A percentile compares a stretch with the other conserved stretches of the same genome.
These are phyloP conservation scores for Synergus laeviventris DNA, from an alignment of 2,888 invertebrate genomes.

Conservation along the genomic window DNA sequence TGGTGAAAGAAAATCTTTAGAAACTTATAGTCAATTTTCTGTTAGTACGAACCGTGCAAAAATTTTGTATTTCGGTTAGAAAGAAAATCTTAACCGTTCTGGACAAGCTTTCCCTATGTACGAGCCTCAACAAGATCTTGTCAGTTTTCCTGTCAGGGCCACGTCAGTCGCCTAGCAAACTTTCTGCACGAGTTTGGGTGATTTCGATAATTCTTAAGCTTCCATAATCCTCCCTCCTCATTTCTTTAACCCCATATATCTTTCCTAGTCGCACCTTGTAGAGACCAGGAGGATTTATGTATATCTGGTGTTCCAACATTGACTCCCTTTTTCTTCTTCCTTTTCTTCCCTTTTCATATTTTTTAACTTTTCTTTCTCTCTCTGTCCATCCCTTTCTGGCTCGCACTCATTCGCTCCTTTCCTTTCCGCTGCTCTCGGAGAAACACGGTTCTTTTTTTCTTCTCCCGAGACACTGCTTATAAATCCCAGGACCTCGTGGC, in stretches of 20 bases:
- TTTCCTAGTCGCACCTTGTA: constrained; percentile 56
- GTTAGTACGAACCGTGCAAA: background rate
- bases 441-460: constrained; percentile 37
- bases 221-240: background rate
- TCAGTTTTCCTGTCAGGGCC: too few species aligned
- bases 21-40: background rate
- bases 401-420: constrained; percentile 38
- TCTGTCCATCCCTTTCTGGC: constrained; percentile 14
- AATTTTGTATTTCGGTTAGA: too few species aligned
- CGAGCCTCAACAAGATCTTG: too few species aligned
- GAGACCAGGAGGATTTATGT: constrained; percentile 58
- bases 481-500: constrained; percentile 61
- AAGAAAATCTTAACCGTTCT: too few species aligned
- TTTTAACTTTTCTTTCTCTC: constrained; percentile 36
- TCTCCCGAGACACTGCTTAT: constrained; percentile 57
- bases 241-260: constrained; percentile 47
- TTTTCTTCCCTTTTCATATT: background rate
- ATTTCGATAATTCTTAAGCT: background rate
- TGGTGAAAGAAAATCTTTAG: background rate
- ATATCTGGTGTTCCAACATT: constrained; percentile 50
- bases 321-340: constrained; percentile 42
- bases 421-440: constrained; percentile 44
- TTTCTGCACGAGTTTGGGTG: background rate
- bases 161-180: background rate
- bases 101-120: too few species aligned